These are phyloP conservation scores for Xanthorhoe designata DNA, from an alignment of 2,888 invertebrate genomes.

Conservation along the genomic window DNA sequence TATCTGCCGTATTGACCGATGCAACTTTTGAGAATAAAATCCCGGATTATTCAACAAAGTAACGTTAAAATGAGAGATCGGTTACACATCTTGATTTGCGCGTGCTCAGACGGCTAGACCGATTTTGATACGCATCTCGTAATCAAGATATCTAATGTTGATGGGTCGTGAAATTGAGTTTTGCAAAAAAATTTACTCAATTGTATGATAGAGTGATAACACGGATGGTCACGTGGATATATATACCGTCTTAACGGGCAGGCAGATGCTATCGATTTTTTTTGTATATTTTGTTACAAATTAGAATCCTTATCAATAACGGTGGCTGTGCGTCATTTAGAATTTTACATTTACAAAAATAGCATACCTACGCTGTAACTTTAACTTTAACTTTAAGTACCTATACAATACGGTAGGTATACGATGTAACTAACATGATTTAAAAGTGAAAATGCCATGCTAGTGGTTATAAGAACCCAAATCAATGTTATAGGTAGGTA, in stretches of 20 bases:
- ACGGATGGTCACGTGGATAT: slow-evolving; percentile 4
- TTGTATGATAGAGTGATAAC: slow-evolving; percentile 34
- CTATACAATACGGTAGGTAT: too few relatives aligned
- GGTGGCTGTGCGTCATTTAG: too few relatives aligned
- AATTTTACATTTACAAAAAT: too few relatives aligned
- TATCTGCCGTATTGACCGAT: slow-evolving; percentile 73
- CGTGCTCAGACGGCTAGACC: slow-evolving; percentile 41
- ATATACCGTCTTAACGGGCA: background rate
- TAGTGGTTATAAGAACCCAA: too few relatives aligned
- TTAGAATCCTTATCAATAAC: too few relatives aligned
- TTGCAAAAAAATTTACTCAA: slow-evolving; percentile 41
- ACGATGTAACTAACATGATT: too few relatives aligned
- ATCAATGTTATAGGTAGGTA: too few relatives aligned
- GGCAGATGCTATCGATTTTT: slow-evolving; percentile 8
- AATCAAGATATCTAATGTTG: slow-evolving; percentile 48
- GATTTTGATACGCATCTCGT: slow-evolving; percentile 47
- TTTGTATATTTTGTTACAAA: background rate
- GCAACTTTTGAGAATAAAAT: slow-evolving; percentile 58
- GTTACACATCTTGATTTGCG: slow-evolving; percentile 67
- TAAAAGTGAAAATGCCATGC: too few relatives aligned
- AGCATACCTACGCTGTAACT: too few relatives aligned
- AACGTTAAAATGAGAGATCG: slow-evolving; percentile 53
- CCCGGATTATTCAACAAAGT: slow-evolving; percentile 52
- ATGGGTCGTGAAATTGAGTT: slow-evolving; percentile 70
- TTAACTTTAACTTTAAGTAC: too few relatives aligned